These are phyloP conservation scores for Ecdyonurus torrentis DNA, from an alignment of 2,888 invertebrate genomes.

Conservation along the genomic window DNA sequence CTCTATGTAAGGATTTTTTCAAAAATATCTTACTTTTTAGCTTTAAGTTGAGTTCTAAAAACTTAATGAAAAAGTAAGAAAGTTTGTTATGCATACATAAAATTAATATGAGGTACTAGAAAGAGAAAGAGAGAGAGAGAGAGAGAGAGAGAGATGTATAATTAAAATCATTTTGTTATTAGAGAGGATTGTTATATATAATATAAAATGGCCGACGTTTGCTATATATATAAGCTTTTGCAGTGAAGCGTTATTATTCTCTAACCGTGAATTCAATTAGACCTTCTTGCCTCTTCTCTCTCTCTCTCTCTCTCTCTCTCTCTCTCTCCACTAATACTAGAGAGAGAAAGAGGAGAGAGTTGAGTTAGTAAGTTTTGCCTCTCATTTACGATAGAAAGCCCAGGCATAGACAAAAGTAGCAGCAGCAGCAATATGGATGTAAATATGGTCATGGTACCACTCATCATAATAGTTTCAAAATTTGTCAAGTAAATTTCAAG, in stretches of 20 bases:
- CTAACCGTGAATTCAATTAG: constrained; percentile 3
- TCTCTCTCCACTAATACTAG: not conserved
- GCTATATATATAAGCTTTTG: not conserved
- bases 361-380: not conserved
- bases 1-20: too few species aligned
- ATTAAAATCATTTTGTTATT: not conserved
- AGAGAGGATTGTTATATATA: not conserved
- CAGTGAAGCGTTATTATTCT: constrained; percentile 4
- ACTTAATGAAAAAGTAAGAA: too few species aligned
- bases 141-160: too few species aligned
- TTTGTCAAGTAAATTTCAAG: too few species aligned
- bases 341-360: not conserved
- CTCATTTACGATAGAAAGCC: constrained; percentile 3
- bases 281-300: not conserved
- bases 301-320: not conserved
- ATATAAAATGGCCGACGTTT: not conserved
- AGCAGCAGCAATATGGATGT: not conserved
- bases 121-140: too few species aligned
- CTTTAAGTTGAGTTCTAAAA: too few species aligned
- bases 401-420: not conserved
- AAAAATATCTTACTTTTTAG: too few species aligned
- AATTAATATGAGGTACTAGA: too few species aligned
- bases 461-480: too few species aligned
- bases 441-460: too few species aligned
- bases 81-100: too few species aligned